phyloP scores from a whole-genome alignment of 1,140 invertebrate species.

The Euura saliciscinereae region DNA sequence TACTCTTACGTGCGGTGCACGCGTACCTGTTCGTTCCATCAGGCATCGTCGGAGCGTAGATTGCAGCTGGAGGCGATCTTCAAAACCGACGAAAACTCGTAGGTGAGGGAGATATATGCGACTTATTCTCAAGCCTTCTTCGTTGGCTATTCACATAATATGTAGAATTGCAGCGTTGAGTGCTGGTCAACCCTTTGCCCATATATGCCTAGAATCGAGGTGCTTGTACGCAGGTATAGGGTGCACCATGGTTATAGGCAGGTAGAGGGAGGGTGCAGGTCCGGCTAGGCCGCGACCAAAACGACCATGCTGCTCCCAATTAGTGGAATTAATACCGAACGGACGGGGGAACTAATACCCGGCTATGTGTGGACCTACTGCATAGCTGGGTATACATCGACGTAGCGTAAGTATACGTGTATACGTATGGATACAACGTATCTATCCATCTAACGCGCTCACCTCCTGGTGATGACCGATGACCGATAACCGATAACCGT shows the following conservation, averaged over 20 bases:
- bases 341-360: neutral
- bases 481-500: neutral
- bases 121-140: too few species aligned
- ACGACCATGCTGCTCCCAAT: slow-evolving; percentile 40
- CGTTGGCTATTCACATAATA: too few species aligned
- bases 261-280: too few species aligned
- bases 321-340: slow-evolving; percentile 55
- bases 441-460: neutral
- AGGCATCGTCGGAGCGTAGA: neutral
- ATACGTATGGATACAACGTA: neutral
- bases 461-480: neutral
- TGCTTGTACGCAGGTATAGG: too few species aligned
- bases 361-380: neutral
- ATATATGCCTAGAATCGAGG: too few species aligned
- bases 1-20: neutral
- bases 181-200: too few species aligned
- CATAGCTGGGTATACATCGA: neutral
- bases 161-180: too few species aligned
- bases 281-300: too few species aligned
- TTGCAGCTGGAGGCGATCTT: too few species aligned
- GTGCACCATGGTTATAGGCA: too few species aligned
- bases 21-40: neutral
- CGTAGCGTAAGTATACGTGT: neutral
- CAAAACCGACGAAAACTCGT: too few species aligned
- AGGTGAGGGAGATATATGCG: too few species aligned